These are phyloP conservation scores for Dendrolimus kikuchii DNA, from an alignment of 1,140 invertebrate species.

Conservation along the genomic window DNA sequence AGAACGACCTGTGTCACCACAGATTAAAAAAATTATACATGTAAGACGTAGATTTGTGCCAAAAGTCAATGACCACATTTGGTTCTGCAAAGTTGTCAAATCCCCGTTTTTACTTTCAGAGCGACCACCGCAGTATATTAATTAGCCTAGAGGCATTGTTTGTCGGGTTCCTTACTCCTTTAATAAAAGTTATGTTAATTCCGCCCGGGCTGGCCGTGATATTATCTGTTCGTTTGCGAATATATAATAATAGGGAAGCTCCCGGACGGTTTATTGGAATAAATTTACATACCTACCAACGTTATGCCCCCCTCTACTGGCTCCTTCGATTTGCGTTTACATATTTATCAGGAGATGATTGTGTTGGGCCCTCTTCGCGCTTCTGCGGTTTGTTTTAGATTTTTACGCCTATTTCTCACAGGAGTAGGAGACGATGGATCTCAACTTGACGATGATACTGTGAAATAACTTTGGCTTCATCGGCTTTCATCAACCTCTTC, in stretches of 20 bases:
- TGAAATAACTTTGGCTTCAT: too few relatives aligned
- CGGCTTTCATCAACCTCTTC: too few relatives aligned
- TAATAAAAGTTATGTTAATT: constrained; percentile 70
- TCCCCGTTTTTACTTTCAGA: too few relatives aligned
- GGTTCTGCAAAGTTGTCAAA: too few relatives aligned
- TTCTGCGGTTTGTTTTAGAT: neutral
- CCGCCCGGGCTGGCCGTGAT: constrained; percentile 38
- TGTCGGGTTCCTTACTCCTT: constrained; percentile 50
- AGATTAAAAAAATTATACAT: too few relatives aligned
- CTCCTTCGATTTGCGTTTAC: constrained; percentile 57
- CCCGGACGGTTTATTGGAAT: constrained; percentile 62
- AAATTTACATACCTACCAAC: constrained; percentile 63
- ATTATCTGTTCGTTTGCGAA: constrained; percentile 68
- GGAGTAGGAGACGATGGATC: too few relatives aligned
- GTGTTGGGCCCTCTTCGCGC: constrained; percentile 8
- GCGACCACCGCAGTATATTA: constrained; percentile 43
- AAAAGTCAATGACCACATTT: neutral
- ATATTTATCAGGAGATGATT: constrained; percentile 64
- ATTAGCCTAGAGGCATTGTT: constrained; percentile 55
- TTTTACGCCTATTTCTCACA: neutral
- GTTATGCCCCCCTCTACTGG: constrained; percentile 38
- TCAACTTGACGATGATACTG: too few relatives aligned
- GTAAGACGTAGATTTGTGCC: too few relatives aligned
- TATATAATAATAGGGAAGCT: constrained; percentile 60
- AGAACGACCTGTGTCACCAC: too few relatives aligned